phyloP scores from a whole-genome alignment of 2,113 vertebrate species.

The Colossoma macropomum region DNA sequence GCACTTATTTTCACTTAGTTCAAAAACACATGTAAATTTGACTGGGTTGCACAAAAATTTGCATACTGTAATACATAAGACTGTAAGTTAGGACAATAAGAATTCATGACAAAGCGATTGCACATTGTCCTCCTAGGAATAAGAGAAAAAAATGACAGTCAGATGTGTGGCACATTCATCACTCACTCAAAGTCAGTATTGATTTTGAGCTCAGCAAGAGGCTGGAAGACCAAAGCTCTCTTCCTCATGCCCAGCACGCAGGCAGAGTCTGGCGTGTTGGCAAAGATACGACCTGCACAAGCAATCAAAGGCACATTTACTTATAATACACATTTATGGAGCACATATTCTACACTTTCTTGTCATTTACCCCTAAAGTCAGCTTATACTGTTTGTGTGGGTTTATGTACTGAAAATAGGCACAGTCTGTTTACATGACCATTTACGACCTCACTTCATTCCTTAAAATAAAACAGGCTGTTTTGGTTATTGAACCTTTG shows the following conservation, averaged over 20 bases:
- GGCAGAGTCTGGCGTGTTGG: constrained; percentile 87
- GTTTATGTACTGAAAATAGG: too few relatives aligned
- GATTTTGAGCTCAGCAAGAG: constrained; percentile 82
- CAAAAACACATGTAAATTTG: too few relatives aligned
- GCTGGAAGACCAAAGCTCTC: constrained; percentile 87
- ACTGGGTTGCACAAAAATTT: too few relatives aligned
- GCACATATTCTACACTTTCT: too few relatives aligned
- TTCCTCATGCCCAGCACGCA: constrained; percentile 93
- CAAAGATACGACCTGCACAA: constrained; percentile 88
- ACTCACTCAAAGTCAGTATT: constrained; percentile 92
- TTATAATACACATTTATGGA: background rate
- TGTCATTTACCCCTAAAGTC: too few relatives aligned
- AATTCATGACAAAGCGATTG: background rate
- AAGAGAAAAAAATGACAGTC: background rate
- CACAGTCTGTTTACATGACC: too few relatives aligned
- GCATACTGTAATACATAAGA: too few relatives aligned
- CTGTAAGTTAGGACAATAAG: background rate
- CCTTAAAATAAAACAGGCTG: too few relatives aligned
- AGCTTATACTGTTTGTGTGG: too few relatives aligned
- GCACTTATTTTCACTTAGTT: too few relatives aligned
- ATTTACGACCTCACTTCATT: too few relatives aligned
- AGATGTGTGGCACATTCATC: background rate
- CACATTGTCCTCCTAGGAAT: background rate
- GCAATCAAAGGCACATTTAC: background rate
- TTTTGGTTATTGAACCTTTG: too few relatives aligned